These are phyloP conservation scores for Drosophila pruinosa DNA, from an alignment of 1,140 invertebrate genomes.

Conservation along the genomic window DNA sequence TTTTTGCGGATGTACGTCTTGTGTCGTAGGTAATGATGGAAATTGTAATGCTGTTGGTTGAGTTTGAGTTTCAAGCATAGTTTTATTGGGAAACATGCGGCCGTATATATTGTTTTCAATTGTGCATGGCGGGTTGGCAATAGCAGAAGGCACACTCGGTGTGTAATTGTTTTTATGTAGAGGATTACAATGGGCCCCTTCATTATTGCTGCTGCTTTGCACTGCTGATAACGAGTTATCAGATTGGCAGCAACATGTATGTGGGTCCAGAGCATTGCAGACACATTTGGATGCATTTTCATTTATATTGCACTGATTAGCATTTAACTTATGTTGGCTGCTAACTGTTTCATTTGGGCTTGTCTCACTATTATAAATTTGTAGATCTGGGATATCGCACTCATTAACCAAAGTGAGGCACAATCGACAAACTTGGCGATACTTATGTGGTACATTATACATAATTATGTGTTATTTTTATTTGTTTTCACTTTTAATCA, in stretches of 20 bases:
- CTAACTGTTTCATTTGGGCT: constrained; percentile 36
- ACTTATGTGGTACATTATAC: constrained; percentile 85
- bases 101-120: constrained; percentile 43
- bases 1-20: constrained; percentile 22
- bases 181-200: constrained; percentile 46
- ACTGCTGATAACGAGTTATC: constrained; percentile 64
- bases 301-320: constrained; percentile 34
- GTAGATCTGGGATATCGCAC: constrained; percentile 77
- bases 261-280: constrained; percentile 51
- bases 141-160: constrained; percentile 55
- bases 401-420: constrained; percentile 82
- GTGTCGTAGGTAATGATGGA: constrained; percentile 39
- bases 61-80: constrained; percentile 23
- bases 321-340: constrained; percentile 9
- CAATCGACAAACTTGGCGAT: constrained; percentile 85
- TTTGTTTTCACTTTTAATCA: constrained; percentile 47
- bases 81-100: constrained; percentile 44
- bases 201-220: constrained; percentile 45
- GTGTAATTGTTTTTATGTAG: constrained; percentile 50
- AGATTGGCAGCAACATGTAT: constrained; percentile 55
- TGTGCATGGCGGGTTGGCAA: constrained; percentile 38
- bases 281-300: constrained; percentile 43
- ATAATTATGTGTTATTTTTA: constrained; percentile 77
- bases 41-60: constrained; percentile 41
- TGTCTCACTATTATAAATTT: constrained; percentile 74